Conservation (phyloP, 2,113 vertebrate species). For the Stercorarius parasiticus region DNA sequence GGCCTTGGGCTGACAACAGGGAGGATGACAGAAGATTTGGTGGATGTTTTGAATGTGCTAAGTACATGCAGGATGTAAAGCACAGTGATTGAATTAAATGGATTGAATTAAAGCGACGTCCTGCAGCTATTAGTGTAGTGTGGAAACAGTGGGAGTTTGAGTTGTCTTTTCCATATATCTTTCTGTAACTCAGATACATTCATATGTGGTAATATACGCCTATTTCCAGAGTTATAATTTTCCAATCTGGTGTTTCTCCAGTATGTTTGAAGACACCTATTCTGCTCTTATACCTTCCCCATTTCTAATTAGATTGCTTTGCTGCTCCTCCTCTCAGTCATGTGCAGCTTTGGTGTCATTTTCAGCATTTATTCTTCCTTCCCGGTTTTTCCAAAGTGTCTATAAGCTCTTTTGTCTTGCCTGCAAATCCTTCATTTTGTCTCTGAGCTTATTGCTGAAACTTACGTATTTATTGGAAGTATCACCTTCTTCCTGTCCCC, state of each 20-base stretch:
- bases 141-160: not conserved
- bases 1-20: not conserved
- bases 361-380: not conserved
- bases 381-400: not conserved
- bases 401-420: not conserved
- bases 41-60: not conserved
- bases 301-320: not conserved
- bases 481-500: not conserved
- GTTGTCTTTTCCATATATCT: not conserved
- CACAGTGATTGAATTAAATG: not conserved
- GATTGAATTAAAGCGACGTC: not conserved
- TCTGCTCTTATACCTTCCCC: not conserved
- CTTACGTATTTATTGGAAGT: not conserved
- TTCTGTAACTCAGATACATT: not conserved
- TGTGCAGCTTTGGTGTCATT: not conserved
- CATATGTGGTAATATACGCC: not conserved
- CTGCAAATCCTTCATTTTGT: not conserved
- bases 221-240: not conserved
- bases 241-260: not conserved
- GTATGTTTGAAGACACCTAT: not conserved
- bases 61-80: not conserved
- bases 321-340: not conserved
- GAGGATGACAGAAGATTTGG: not conserved
- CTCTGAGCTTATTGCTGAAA: not conserved
- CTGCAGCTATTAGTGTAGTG: not conserved